Percentiles rank a stretch among this genome's conserved stretches.
phyloP scores from a whole-genome alignment of 2,797 vertebrate species.

The Acanthopagrus latus region DNA sequence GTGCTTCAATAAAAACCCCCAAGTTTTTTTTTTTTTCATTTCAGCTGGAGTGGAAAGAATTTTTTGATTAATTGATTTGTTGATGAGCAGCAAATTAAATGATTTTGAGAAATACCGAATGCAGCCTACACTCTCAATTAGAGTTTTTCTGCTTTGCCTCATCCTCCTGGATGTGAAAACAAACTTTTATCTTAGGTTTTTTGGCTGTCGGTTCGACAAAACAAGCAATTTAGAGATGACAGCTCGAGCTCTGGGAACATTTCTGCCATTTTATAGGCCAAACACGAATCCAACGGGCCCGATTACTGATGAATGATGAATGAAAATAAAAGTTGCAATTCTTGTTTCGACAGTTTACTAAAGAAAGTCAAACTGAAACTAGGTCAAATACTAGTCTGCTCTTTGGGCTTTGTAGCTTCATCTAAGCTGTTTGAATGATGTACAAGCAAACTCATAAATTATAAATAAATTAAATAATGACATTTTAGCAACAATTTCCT shows the following conservation, averaged over 20 bases:
- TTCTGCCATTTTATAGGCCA: slow-evolving; percentile 5
- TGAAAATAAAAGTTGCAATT: not conserved
- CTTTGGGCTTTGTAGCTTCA: not conserved
- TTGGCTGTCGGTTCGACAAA: not conserved
- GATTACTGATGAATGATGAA: slow-evolving; percentile 1
- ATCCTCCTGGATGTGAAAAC: not conserved
- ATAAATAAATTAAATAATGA: not conserved
- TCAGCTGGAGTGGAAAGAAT: not conserved
- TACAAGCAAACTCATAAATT: not conserved
- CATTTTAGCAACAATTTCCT: not conserved
- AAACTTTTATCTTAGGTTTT: not conserved
- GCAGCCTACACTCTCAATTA: not conserved
- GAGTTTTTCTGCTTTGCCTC: not conserved
- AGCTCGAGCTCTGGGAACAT: not conserved
- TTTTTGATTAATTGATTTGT: not conserved
- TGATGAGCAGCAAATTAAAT: not conserved
- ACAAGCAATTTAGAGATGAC: not conserved
- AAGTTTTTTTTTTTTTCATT: not conserved
- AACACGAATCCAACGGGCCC: not conserved
- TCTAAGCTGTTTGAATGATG: not conserved
- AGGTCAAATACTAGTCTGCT: not conserved
- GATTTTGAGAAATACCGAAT: not conserved
- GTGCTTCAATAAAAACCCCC: not conserved
- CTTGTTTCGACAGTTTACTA: not conserved
- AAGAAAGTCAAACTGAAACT: slow-evolving; percentile 6